Evolutionary conservation across 2,888 invertebrate species (phyloP).

Genomic region (Eupithecia tripunctaria): DNA sequence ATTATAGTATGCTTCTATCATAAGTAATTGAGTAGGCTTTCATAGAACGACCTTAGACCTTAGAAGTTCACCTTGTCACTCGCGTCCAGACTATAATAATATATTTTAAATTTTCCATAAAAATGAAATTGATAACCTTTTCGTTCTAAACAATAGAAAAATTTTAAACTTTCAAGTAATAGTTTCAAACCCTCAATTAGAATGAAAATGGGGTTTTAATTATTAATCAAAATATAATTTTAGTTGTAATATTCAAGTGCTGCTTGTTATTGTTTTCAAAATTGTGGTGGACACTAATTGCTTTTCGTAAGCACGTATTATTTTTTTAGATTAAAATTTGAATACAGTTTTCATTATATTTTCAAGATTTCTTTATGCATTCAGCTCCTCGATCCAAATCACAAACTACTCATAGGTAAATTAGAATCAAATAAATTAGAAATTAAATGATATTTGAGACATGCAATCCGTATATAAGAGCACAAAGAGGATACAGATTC

Average conservation of each 20-base stretch:
- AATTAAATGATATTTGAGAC: no score
- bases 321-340: no score
- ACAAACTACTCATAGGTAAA: no score
- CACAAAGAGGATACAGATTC: no score
- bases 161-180: background rate
- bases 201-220: constrained; percentile 2
- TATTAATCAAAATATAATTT: background rate
- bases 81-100: constrained; percentile 4
- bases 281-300: background rate
- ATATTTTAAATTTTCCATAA: background rate
- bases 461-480: no score
- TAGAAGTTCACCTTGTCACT: background rate
- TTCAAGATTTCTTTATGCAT: no score
- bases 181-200: constrained; percentile 8
- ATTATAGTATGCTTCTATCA: background rate
- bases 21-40: background rate
- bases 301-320: background rate
- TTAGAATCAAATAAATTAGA: no score
- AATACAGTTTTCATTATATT: no score
- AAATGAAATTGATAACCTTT: background rate
- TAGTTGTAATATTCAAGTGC: background rate
- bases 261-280: background rate
- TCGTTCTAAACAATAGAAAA: background rate
- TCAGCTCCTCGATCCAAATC: no score
- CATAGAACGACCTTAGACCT: background rate